Evolutionary conservation across 1,140 invertebrate genomes (phyloP).

Genomic region (Zaprionus vittiger): DNA sequence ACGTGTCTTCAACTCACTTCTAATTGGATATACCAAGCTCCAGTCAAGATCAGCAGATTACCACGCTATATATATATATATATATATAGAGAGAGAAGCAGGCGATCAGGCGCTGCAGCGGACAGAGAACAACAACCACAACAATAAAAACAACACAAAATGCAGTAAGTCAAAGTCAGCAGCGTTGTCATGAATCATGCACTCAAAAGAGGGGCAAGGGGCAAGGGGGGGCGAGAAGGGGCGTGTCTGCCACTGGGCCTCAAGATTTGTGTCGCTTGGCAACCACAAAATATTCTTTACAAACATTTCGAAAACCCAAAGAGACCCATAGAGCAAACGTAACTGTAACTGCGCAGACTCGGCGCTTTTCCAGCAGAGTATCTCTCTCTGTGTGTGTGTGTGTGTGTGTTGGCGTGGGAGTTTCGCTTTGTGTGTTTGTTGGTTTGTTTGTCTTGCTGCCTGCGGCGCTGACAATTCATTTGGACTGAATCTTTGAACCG

Average conservation of each 20-base stretch:
- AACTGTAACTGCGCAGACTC: conserved; percentile 46
- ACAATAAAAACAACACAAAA: conserved; percentile 31
- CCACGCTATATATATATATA: neutral
- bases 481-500: conserved; percentile 42
- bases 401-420: conserved; percentile 62
- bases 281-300: conserved; percentile 79
- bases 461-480: conserved; percentile 60
- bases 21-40: conserved; percentile 19
- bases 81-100: conserved; percentile 6
- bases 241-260: conserved; percentile 37
- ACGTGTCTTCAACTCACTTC: neutral
- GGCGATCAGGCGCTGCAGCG: conserved; percentile 15
- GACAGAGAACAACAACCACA: no score
- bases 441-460: conserved; percentile 37
- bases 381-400: conserved; percentile 28
- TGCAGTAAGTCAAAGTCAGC: conserved; percentile 62
- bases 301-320: conserved; percentile 62
- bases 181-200: conserved; percentile 55
- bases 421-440: conserved; percentile 66
- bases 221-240: neutral
- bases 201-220: neutral
- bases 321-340: conserved; percentile 41
- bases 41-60: neutral
- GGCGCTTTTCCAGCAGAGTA: conserved; percentile 38
- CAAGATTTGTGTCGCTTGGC: conserved; percentile 63